A percentile compares a stretch with the other conserved stretches of the same genome.
Evolutionary conservation across 2,797 vertebrate genomes (phyloP).

Genomic region (Dallia pectoralis): DNA sequence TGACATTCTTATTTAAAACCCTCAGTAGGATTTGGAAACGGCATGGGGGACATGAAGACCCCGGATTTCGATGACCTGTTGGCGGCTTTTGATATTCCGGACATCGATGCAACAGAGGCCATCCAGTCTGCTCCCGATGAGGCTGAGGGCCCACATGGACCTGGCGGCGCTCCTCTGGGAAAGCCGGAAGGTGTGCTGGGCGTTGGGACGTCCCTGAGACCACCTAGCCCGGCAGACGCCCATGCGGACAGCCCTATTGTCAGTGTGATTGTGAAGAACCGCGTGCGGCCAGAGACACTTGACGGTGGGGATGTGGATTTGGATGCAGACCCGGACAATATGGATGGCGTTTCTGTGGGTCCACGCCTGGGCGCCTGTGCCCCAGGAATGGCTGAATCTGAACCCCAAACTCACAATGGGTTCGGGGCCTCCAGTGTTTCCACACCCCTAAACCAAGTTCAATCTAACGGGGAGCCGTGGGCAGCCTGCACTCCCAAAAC

Average conservation of each 20-base stretch:
- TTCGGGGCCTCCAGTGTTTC: slow-evolving; percentile 71
- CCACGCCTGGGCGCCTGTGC: slow-evolving; percentile 66
- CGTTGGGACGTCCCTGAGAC: slow-evolving; percentile 66
- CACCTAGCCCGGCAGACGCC: slow-evolving; percentile 71
- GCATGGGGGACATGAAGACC: slow-evolving; percentile 99
- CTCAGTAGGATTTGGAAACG: slow-evolving; percentile 73
- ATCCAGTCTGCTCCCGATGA: slow-evolving; percentile 92
- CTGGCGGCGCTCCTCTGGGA: slow-evolving; percentile 64
- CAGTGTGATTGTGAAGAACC: slow-evolving; percentile 97
- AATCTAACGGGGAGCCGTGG: slow-evolving; percentile 78
- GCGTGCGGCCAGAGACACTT: slow-evolving; percentile 82
- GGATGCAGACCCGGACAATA: slow-evolving; percentile 66
- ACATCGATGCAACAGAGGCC: slow-evolving; percentile 95
- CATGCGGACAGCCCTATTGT: slow-evolving; percentile 87
- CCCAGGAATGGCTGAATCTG: slow-evolving; percentile 64
- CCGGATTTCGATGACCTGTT: slow-evolving; percentile 98
- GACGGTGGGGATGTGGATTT: slow-evolving; percentile 66
- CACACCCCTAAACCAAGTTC: slow-evolving; percentile 63
- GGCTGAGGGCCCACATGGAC: slow-evolving; percentile 77
- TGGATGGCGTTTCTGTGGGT: slow-evolving; percentile 64
- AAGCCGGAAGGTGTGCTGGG: slow-evolving; percentile 67
- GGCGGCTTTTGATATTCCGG: slow-evolving; percentile 96
- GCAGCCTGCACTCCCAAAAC: slow-evolving; percentile 70
- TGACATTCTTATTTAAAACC: neutral
- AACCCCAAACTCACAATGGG: slow-evolving; percentile 73